A percentile compares a stretch with the other conserved stretches of the same genome.
phyloP scores from a whole-genome alignment of 2,113 vertebrate species.

The Irena cyanogastra region DNA sequence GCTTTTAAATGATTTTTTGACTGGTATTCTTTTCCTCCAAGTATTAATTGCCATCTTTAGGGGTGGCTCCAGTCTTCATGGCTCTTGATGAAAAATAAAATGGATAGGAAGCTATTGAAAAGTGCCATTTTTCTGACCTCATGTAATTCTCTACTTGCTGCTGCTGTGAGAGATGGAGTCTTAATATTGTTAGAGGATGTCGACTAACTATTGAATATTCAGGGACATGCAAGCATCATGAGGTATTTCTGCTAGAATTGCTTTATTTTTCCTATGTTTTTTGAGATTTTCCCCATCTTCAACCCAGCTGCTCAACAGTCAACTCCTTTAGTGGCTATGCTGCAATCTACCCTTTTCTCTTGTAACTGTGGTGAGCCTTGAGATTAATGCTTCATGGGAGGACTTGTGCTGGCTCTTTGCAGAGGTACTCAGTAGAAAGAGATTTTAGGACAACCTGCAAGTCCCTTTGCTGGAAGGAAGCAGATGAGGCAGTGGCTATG shows the following conservation, averaged over 20 bases:
- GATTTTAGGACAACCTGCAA: not conserved
- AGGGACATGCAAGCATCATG: not conserved
- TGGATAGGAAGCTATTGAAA: not conserved
- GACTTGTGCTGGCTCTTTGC: not conserved
- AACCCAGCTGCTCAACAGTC: not conserved
- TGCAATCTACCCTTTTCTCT: not conserved
- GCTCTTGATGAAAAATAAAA: not conserved
- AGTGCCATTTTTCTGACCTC: not conserved
- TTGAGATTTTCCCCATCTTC: not conserved
- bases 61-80: not conserved
- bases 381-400: not conserved
- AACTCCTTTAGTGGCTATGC: not conserved
- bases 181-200: not conserved
- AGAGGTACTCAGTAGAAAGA: not conserved
- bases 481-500: not conserved
- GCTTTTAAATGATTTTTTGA: not conserved
- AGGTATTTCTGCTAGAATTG: not conserved
- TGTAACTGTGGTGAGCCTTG: not conserved
- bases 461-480: not conserved
- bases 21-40: not conserved
- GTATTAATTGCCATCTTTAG: not conserved
- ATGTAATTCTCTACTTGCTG: not conserved
- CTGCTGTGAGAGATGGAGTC: not conserved
- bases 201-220: not conserved
- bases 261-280: not conserved